Evolutionary conservation across 2,888 invertebrate species (phyloP), one percentile per base, ranked within the genome.

Genomic region (Coelopa pilipes): DNA sequence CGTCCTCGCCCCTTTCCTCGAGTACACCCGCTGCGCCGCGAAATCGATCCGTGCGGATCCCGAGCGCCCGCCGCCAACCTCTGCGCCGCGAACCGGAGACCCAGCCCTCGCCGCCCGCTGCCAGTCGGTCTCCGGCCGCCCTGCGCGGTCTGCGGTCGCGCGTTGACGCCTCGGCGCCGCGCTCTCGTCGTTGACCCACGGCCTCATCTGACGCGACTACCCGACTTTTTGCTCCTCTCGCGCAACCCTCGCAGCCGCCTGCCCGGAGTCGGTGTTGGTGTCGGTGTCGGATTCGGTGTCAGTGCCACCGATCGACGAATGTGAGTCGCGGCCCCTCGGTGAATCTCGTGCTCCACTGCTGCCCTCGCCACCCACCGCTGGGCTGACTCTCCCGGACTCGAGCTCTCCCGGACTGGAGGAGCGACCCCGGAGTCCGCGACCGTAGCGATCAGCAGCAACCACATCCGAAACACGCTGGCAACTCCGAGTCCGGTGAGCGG

Each of bases 281-380:
- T 17, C 65, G 17, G 46, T n/a, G n/a, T n/a, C n/a, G n/a, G n/a
- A n/a, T n/a, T 72, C 67, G 72, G 72, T 72, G 66, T 72, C 67
- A 67, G 59, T 72, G 67, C 65, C 71, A 71, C 55, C 71, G 71
- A 63, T 55, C 63, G 62, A 53, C 21, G 46, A 34, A 53, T 50
- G 24, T 34, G 17, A 1, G 17, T 24, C 62, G 34, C 46, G 45
- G 15, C 62, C 62, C 50, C 34, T 50, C n/a, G 50, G 21, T 50
- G 7, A 34, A 34, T 4, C 34, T 34, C 34, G 34, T 34, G 34
- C n/a, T n/a, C n/a, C 34, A 34, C 34, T 34, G 2, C 34, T 7
- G 4, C 34, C 34, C 34, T 34, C 34, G 34, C 34, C 34, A 34
- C 34, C 34, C 4, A 34, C 34, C 34, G 34, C 34, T 34, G 4